Evolutionary conservation across 2,113 vertebrate genomes (phyloP), one percentile per base, ranked within the genome.

Genomic region (Rattus norvegicus): DNA sequence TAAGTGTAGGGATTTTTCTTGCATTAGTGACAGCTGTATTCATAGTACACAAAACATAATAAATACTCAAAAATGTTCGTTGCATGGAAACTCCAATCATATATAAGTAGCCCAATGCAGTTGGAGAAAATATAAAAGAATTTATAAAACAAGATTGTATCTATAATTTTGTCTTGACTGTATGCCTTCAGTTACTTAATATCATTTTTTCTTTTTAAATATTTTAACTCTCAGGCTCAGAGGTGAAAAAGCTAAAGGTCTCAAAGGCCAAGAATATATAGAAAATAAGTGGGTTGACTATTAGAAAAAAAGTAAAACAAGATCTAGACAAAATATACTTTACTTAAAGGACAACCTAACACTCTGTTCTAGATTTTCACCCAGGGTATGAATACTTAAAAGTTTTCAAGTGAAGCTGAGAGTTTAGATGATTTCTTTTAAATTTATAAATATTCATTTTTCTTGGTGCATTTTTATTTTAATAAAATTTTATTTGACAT

Each of bases 61-160:
- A 89, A 96, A 65, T 85, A 20, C 56, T 93, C 56, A 96, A 79
- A 92, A 92, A 19, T 88, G 85, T 75, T 88, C 88, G 1, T 65
- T 75, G 52, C 12, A 13, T 91, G 36, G 69, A 88, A 94, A 94
- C 67, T 20, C 2, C 56, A 26, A 26, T 81, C 10, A 54, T 73
- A 83, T 26, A 87, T 14, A 17, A 69, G 17, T 26, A 88, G 17
- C 13, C 24, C 63, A 84, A 9, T 84, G 61, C 9, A 33, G 7
- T 69, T 0, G 47, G 33, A 36, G n/a, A 8, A 91, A 80, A 22
- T 12, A 43, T 65, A 91, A 84, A 91, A 17, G 3, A 36, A 88
- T 54, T 94, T 5, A 4, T 56, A n/a, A 83, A 67, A 73, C 2
- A 89, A 39, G 17, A 92, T 81, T 86, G 86, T 4, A 85, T 86